Base-by-base conservation (phyloP, 2,797 vertebrate genomes). In the Erithacus rubecula region DNA sequence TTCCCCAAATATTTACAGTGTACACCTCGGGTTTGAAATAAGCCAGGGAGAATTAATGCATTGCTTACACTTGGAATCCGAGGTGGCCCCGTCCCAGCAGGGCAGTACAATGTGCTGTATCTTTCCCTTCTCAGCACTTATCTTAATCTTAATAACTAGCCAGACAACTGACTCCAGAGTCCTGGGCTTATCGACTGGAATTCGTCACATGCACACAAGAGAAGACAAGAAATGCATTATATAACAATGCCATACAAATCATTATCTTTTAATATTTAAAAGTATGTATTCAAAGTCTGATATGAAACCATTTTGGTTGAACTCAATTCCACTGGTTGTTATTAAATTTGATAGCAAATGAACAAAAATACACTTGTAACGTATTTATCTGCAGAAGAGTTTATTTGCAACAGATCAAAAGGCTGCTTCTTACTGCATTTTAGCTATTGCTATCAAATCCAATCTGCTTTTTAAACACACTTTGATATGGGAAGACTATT, bases 131-230 rank as follows among this genome's bases (percentile, higher is more conserved):
- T 98, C 90, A 96, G 97, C 72, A 95, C 97, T 98, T 98, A 98
- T 98, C 97, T 98, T 96, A 97, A 97, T 97, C 96, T 98, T 98
- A 97, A 98, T 98, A 98, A 98, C 97, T 91, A 97, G 97, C 97
- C 97, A 98, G 98, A 98, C 98, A 98, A 97, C 97, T 96, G 98
- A 98, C 98, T 98, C 98, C 98, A 97, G 97, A 97, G 96, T 97
- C 96, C 91, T 94, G 78, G 67, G 81, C 96, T 98, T 99, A 98
- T 99, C 98, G 72, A 93, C 93, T 96, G 97, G 96, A 97, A 97
- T 98, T 97, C 8, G 97, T 98, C 97, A 98, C 97, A 97, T 96
- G 97, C 97, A 95, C 96, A 97, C 90, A 96, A 93, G 77, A 96
- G 92, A 97, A 97, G 97, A 97, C 97, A 98, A 97, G 97, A 97